These are phyloP conservation scores for Phengaris arion DNA, from an alignment of 2,888 invertebrate genomes.

Conservation along the genomic window DNA sequence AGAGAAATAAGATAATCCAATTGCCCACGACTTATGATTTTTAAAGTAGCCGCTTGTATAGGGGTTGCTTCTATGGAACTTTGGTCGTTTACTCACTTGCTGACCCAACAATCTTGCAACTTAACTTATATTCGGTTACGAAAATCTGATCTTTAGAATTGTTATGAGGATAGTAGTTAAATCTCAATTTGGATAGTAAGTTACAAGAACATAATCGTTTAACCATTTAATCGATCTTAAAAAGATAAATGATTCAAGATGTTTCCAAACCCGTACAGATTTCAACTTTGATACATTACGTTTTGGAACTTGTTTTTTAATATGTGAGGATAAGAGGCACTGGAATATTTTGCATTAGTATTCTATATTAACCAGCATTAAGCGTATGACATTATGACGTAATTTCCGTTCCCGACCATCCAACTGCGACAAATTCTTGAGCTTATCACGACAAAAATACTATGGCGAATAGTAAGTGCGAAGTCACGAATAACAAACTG, in stretches of 20 bases:
- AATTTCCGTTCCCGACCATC: slow-evolving; percentile 22
- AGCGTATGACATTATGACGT: slow-evolving; percentile 22
- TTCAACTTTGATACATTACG: not conserved
- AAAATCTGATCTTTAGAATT: not conserved
- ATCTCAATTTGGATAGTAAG: not conserved
- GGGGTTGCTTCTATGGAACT: not conserved
- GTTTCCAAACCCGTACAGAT: slow-evolving; percentile 1
- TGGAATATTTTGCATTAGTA: slow-evolving; percentile 21
- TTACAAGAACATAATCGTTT: not conserved
- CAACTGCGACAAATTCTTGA: slow-evolving; percentile 23
- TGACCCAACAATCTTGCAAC: not conserved
- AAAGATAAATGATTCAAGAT: slow-evolving; percentile 1
- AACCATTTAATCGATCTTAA: not conserved
- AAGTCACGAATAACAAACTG: not conserved
- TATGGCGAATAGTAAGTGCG: slow-evolving; percentile 9
- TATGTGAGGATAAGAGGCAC: slow-evolving; percentile 10
- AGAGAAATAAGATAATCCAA: not conserved
- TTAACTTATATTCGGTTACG: not conserved
- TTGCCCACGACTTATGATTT: not conserved
- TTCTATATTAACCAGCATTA: slow-evolving; percentile 4
- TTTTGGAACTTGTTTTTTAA: slow-evolving; percentile 10
- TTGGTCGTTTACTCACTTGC: not conserved
- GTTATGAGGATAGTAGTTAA: not conserved
- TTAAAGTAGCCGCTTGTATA: not conserved
- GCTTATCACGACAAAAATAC: slow-evolving; percentile 17